phyloP scores from a whole-genome alignment of 2,113 vertebrate species.

The Arizona elegans region DNA sequence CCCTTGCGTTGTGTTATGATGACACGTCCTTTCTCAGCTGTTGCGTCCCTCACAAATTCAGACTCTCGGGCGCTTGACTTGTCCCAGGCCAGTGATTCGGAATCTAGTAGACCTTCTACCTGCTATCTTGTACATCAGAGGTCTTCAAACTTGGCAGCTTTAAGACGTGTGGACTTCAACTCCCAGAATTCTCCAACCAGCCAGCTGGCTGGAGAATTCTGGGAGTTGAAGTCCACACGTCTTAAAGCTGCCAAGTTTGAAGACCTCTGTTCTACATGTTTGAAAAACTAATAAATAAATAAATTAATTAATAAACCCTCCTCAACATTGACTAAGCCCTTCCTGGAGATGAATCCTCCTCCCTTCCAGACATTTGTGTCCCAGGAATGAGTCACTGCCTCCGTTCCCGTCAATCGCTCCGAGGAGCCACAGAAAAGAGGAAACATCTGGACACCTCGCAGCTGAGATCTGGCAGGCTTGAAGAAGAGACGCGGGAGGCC shows the following conservation, averaged over 20 bases:
- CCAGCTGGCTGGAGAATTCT: no score
- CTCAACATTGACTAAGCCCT: not conserved
- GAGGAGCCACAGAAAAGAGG: accelerated
- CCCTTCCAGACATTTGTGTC: not conserved
- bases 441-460: slow-evolving; percentile 41
- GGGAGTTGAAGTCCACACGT: no score
- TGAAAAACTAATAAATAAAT: no score
- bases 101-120: not conserved
- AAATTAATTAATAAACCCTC: no score
- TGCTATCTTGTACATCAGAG: no score
- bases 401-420: not conserved
- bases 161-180: no score
- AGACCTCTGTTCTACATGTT: no score
- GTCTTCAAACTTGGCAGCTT: no score
- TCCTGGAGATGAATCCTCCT: not conserved
- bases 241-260: no score
- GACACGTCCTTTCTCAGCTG: not conserved
- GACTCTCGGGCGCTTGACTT: not conserved
- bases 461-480: not conserved
- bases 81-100: no score
- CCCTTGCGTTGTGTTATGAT: not conserved
- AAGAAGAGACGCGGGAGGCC: not conserved
- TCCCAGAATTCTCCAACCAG: no score
- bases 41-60: not conserved
- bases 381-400: not conserved